phyloP scores from a whole-genome alignment of 1,140 invertebrate species.

The Meloidogyne floridensis region DNA sequence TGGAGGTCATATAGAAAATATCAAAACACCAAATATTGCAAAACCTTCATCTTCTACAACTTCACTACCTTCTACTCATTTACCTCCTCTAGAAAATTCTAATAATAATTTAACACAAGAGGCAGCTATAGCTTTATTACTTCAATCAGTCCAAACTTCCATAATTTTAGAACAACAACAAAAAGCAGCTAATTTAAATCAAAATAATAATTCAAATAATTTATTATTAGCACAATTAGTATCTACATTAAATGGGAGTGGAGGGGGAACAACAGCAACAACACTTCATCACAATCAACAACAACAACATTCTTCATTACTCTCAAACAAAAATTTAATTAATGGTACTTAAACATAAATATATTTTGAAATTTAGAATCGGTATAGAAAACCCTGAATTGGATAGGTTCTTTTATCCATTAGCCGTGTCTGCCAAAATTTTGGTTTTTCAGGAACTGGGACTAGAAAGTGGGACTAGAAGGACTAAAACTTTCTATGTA shows the following conservation, averaged over 20 bases:
- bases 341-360: neutral
- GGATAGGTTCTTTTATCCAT: no score
- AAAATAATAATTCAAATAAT: neutral
- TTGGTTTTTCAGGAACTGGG: no score
- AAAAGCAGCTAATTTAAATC: neutral
- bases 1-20: neutral
- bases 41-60: no score
- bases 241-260: neutral
- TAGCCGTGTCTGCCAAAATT: no score
- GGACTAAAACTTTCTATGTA: no score
- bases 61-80: neutral
- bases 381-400: no score
- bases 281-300: neutral
- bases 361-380: no score
- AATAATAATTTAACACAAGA: neutral
- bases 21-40: neutral
- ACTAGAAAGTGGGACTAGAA: no score
- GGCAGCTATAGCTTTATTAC: constrained; percentile 27
- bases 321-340: neutral
- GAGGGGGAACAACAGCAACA: neutral
- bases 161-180: constrained; percentile 46
- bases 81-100: neutral
- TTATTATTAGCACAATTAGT: constrained; percentile 6
- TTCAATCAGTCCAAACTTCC: constrained; percentile 37
- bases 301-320: neutral